Base-by-base conservation (phyloP, 2,797 vertebrate genomes). In the Mus caroli region DNA sequence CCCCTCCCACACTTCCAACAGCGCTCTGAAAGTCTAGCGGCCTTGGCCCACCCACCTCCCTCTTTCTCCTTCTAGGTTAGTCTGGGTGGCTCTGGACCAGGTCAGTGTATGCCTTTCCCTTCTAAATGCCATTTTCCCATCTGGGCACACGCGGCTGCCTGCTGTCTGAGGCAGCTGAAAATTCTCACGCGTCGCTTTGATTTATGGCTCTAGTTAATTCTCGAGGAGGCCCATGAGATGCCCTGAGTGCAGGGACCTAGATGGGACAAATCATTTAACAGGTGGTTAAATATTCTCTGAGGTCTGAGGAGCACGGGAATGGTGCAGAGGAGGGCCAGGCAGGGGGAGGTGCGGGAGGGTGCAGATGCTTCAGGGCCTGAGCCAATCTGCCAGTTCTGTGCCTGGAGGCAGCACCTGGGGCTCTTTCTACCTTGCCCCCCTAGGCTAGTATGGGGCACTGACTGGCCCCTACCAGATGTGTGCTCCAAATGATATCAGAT, bases 121-220 rank as follows among this genome's bases (percentile, higher is more conserved):
- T 75, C 91, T 73, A 89, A 94, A 91, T 84, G 92, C 95, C 95
- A 86, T 90, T 96, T 96, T 88, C 95, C 92, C 5, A 62, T 92
- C 97, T 96, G 96, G 80, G 89, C 56, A 12, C 85, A 12, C 85
- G 85, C 84, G 6, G 11, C 89, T 78, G 95, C 92, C 97, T 96
- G 95, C 94, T 95, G 96, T 95, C 95, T 97, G 95, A 85, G 80
- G 89, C 43, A 12, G 94, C 95, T 94, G 97, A 98, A 98, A 98
- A 98, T 97, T 98, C 98, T 98, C 97, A 98, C 2, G 60, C 0
- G 97, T 98, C 98, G 92, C 96, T 98, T 98, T 99, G 98, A 99
- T 99, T 99, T 98, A 99, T 98, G 98, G 97, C 98, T 96, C 98
- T 98, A 97, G 98, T 98, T 99, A 98, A 98, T 98, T 97, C 98